phyloP scores from a whole-genome alignment of 2,888 invertebrate species.

The Masnerella sp. region DNA sequence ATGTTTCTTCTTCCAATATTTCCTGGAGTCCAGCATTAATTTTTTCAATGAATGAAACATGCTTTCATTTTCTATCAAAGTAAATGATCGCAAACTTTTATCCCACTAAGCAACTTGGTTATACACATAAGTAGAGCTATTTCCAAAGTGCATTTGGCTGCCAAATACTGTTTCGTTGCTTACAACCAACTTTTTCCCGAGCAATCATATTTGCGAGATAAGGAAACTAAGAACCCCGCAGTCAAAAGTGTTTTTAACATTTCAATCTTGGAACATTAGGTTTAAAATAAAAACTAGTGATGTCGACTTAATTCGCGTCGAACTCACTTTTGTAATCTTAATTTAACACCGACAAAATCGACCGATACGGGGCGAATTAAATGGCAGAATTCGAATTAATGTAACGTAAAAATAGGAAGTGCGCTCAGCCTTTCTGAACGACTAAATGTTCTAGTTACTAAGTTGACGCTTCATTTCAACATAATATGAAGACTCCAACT shows the following conservation, averaged over 20 bases:
- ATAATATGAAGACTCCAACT: conserved; percentile 40
- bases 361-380: too few species aligned
- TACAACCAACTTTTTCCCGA: conserved; percentile 28
- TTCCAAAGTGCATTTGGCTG: conserved; percentile 37
- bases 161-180: conserved; percentile 30
- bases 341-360: too few species aligned
- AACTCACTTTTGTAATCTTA: too few species aligned
- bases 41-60: too few species aligned
- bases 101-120: conserved; percentile 16
- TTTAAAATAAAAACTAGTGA: neutral
- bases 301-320: conserved; percentile 9
- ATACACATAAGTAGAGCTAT: conserved; percentile 16
- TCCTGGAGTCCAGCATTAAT: too few species aligned
- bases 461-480: conserved; percentile 33
- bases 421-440: too few species aligned
- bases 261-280: conserved; percentile 10
- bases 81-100: conserved; percentile 25
- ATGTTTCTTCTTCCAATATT: too few species aligned
- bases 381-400: too few species aligned
- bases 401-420: too few species aligned
- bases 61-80: too few species aligned
- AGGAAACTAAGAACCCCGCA: conserved; percentile 3
- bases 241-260: conserved; percentile 22
- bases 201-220: conserved; percentile 41
- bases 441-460: too few species aligned